Evolutionary conservation across 2,888 invertebrate genomes (phyloP).

Genomic region (Eurytoma adleriae): DNA sequence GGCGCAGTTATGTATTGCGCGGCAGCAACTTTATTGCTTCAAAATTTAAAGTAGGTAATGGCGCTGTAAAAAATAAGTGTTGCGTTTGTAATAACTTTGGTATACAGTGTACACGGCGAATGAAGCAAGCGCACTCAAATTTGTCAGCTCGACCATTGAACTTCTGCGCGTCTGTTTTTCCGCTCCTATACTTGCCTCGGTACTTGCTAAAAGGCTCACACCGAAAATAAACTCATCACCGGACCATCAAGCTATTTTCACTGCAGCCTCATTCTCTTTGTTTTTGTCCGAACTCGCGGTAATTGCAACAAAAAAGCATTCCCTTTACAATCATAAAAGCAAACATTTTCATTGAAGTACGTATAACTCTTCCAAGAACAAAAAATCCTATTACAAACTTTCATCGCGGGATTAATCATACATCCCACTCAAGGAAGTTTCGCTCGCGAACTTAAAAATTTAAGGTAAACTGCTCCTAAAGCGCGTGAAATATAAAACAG

Average conservation of each 20-base stretch:
- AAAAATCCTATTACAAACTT: too few species aligned
- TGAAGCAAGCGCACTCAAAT: slow-evolving; percentile 17
- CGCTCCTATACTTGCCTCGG: background rate
- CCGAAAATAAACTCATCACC: slow-evolving; percentile 12
- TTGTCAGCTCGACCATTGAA: slow-evolving; percentile 41
- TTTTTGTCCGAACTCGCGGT: background rate
- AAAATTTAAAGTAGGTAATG: background rate
- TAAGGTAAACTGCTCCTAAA: background rate
- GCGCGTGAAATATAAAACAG: background rate
- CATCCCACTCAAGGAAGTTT: background rate
- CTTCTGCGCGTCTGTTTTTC: slow-evolving; percentile 16
- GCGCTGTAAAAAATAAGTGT: background rate
- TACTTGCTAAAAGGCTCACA: slow-evolving; percentile 16
- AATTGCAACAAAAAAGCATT: background rate
- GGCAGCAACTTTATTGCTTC: background rate
- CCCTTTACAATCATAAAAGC: too few species aligned
- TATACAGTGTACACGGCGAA: background rate
- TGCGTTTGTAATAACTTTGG: background rate
- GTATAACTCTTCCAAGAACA: too few species aligned
- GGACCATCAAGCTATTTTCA: slow-evolving; percentile 19
- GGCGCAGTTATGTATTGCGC: background rate
- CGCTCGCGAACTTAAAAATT: background rate
- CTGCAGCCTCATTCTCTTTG: background rate
- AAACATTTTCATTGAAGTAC: too few species aligned
- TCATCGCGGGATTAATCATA: too few species aligned